Evolutionary conservation across 2,797 vertebrate species (phyloP).

Genomic region (Pseudopleuronectes americanus): DNA sequence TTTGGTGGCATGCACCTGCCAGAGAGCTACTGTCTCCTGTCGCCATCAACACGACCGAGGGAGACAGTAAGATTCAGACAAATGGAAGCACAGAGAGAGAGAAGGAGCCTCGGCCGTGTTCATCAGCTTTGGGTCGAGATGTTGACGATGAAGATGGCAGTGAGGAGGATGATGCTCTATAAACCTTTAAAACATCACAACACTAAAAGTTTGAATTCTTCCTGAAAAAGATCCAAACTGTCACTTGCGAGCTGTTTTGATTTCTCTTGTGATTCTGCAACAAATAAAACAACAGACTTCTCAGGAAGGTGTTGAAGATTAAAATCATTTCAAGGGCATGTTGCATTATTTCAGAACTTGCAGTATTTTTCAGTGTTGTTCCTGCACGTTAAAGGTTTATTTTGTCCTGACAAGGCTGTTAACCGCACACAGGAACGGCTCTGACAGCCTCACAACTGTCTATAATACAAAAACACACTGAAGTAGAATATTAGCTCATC

Average conservation of each 20-base stretch:
- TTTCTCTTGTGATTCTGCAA: too few relatives aligned
- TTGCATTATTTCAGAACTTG: too few relatives aligned
- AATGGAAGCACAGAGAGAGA: conserved; percentile 71
- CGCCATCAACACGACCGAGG: conserved; percentile 85
- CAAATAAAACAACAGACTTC: too few relatives aligned
- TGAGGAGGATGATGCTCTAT: neutral
- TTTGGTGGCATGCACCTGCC: conserved; percentile 99
- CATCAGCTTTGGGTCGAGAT: conserved; percentile 63
- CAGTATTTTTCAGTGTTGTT: too few relatives aligned
- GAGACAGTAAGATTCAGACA: conserved; percentile 65
- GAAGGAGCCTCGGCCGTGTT: conserved; percentile 61
- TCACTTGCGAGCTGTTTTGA: too few relatives aligned
- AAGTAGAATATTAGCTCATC: neutral
- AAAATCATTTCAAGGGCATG: too few relatives aligned
- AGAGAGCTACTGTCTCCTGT: conserved; percentile 92
- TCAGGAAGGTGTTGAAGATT: too few relatives aligned
- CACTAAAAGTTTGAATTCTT: neutral
- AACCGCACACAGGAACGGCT: too few relatives aligned
- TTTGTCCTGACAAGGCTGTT: too few relatives aligned
- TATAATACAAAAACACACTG: neutral
- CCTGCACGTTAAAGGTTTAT: too few relatives aligned
- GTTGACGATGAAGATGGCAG: neutral
- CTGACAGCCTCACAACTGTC: too few relatives aligned
- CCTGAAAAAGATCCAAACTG: neutral
- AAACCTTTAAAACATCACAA: neutral